A percentile compares a stretch with the other conserved stretches of the same genome.
These are phyloP conservation scores for Plecturocebus donacophilus DNA, from an alignment of 2,113 vertebrate genomes.

Conservation along the genomic window DNA sequence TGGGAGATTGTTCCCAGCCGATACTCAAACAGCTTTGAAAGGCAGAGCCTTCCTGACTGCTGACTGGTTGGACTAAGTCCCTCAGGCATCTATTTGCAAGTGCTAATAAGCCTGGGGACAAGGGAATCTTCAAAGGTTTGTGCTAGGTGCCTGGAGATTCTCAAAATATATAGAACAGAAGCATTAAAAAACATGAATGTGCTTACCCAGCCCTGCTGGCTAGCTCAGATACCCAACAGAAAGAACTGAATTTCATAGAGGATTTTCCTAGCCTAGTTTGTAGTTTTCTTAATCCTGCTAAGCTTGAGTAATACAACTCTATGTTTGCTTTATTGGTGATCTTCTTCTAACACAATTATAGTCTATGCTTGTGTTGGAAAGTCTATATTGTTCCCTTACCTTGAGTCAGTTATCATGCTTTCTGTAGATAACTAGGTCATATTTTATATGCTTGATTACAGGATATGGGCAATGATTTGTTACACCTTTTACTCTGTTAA, in stretches of 20 bases:
- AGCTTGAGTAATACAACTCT: background rate
- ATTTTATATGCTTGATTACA: background rate
- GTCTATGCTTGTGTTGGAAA: background rate
- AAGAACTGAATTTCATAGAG: background rate
- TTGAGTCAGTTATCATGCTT: background rate
- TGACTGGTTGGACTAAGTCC: background rate
- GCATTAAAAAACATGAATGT: background rate
- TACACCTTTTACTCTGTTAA: background rate
- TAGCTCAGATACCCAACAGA: background rate
- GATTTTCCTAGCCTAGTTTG: background rate
- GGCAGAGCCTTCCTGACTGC: background rate
- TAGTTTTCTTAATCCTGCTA: background rate
- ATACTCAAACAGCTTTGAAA: background rate
- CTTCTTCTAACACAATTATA: background rate
- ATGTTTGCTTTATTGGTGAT: background rate
- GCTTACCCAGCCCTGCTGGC: background rate
- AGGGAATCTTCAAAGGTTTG: conserved; percentile 15
- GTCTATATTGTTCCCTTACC: background rate
- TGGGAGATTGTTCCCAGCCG: background rate
- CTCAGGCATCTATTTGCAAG: background rate
- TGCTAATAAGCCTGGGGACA: background rate
- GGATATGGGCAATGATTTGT: background rate
- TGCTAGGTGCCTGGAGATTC: background rate
- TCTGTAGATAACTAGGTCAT: background rate
- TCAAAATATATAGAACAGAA: background rate